These are phyloP conservation scores for Reticulitermes speratus DNA, from an alignment of 1,140 invertebrate genomes.

Conservation along the genomic window DNA sequence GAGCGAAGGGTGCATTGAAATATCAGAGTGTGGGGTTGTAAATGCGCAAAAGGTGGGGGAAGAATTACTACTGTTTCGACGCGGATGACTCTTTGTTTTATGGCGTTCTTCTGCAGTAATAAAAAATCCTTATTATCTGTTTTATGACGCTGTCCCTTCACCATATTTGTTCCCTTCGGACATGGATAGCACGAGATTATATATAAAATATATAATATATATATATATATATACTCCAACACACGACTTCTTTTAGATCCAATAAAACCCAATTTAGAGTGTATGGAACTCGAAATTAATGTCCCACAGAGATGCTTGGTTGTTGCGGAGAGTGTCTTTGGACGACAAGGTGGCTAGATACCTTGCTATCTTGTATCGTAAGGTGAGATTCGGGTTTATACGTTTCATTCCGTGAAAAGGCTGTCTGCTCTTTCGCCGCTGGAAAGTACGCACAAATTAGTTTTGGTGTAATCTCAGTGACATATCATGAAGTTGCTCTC, in stretches of 20 bases:
- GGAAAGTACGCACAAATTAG: neutral
- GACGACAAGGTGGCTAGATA: neutral
- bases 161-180: constrained; percentile 23
- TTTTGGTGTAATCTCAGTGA: neutral
- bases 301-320: neutral
- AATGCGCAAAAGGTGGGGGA: neutral
- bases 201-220: neutral
- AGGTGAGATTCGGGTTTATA: neutral
- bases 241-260: constrained; percentile 22
- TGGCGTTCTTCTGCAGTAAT: constrained; percentile 25
- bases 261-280: constrained; percentile 24
- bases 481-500: neutral
- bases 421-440: neutral
- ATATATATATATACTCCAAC: neutral
- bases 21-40: neutral
- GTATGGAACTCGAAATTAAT: neutral
- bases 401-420: neutral
- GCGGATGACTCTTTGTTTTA: neutral
- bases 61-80: neutral
- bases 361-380: too few species aligned
- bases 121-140: constrained; percentile 26
- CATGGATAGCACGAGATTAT: neutral
- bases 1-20: neutral
- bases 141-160: constrained; percentile 25
- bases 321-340: neutral